phyloP scores from a whole-genome alignment of 2,113 vertebrate genomes.

The Sclerurus mexicanus region DNA sequence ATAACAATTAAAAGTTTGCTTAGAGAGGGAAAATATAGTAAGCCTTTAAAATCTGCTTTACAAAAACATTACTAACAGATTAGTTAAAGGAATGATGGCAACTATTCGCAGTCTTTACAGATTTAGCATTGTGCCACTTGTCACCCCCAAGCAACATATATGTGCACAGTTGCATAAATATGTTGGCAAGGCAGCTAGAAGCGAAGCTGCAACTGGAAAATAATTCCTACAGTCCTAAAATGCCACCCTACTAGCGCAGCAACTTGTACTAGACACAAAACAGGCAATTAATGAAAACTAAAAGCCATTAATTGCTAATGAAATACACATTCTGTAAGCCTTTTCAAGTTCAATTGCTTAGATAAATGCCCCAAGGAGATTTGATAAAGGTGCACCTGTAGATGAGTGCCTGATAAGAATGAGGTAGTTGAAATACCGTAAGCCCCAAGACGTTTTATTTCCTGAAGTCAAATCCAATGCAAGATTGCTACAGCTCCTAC shows the following conservation, averaged over 20 bases:
- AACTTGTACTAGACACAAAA: background rate
- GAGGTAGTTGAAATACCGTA: background rate
- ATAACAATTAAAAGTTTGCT: background rate
- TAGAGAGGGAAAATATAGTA: background rate
- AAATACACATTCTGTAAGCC: background rate
- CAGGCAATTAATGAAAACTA: slow-evolving; percentile 33
- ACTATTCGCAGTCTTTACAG: background rate
- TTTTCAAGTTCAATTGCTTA: slow-evolving; percentile 30
- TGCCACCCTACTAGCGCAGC: background rate
- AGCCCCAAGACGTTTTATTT: background rate
- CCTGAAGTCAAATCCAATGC: background rate
- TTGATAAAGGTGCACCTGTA: slow-evolving; percentile 1
- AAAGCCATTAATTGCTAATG: background rate
- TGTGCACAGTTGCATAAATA: background rate
- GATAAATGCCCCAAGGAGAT: slow-evolving; percentile 32
- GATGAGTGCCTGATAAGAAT: background rate
- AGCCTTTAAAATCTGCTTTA: background rate
- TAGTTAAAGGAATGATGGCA: background rate
- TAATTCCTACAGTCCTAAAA: background rate
- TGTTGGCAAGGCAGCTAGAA: background rate
- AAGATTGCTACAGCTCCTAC: background rate
- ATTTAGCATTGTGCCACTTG: background rate
- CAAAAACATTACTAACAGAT: background rate
- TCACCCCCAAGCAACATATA: background rate
- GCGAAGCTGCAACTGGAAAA: background rate